A percentile compares a stretch with the other conserved stretches of the same genome.
Conservation (phyloP, 2,113 vertebrate genomes). For the Dinomys branickii region DNA sequence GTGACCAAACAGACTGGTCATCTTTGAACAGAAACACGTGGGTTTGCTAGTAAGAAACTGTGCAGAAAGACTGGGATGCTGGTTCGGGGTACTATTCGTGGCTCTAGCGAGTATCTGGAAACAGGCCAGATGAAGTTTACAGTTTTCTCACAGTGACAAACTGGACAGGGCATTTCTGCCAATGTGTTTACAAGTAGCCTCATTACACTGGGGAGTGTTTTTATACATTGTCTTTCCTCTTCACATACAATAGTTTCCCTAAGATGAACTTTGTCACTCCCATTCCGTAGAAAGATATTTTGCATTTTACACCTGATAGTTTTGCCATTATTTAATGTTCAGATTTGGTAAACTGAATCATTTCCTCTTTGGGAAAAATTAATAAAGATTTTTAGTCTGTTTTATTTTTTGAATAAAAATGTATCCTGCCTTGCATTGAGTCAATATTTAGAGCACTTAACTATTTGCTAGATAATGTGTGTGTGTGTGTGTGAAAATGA, state of each 20-base stretch:
- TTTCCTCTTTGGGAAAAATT: neutral
- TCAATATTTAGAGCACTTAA: neutral
- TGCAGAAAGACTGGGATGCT: neutral
- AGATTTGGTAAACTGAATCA: neutral
- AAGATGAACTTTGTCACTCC: neutral
- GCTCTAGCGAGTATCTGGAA: neutral
- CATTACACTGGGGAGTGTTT: neutral
- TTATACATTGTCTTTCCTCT: neutral
- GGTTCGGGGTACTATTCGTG: neutral
- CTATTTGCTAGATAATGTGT: neutral
- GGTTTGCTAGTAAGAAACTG: constrained; percentile 11
- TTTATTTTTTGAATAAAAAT: neutral
- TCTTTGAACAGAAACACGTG: neutral
- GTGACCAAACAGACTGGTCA: neutral
- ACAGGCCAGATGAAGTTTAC: neutral
- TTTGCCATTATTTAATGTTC: neutral
- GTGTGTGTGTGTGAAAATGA: neutral
- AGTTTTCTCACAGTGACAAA: neutral
- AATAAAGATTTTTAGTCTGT: neutral
- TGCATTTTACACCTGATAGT: neutral
- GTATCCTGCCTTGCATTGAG: neutral
- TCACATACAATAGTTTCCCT: neutral
- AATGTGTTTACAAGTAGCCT: neutral
- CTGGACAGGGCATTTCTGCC: neutral
- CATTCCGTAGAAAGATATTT: neutral